Conservation (phyloP, 2,888 invertebrate genomes). For the Melinopterus prodromus region DNA sequence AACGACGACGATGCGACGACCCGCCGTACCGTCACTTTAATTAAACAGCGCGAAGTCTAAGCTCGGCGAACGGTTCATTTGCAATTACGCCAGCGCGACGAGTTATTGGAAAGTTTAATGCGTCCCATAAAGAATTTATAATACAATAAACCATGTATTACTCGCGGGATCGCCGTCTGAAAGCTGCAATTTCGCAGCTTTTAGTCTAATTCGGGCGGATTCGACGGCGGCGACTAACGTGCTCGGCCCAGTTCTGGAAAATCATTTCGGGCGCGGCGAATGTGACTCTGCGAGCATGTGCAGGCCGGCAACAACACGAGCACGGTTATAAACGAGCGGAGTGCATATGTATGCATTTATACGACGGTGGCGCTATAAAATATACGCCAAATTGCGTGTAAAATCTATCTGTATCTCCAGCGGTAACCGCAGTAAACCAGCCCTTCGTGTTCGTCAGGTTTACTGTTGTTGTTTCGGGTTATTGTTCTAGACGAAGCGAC, state of each 20-base stretch:
- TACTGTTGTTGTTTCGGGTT: not conserved
- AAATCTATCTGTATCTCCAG: not conserved
- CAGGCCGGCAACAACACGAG: not conserved
- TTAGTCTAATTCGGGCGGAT: not conserved
- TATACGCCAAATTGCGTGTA: not conserved
- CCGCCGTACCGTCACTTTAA: not conserved
- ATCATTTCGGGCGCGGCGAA: not conserved
- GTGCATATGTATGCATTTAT: not conserved
- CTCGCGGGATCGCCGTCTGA: not conserved
- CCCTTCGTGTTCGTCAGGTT: not conserved
- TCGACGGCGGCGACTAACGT: not conserved
- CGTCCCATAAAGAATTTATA: conserved; percentile 24
- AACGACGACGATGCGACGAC: not conserved
- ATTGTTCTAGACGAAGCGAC: not conserved
- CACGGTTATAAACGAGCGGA: not conserved
- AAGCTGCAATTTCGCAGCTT: not conserved
- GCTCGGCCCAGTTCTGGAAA: not conserved
- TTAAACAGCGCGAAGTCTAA: not conserved
- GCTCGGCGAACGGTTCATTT: not conserved
- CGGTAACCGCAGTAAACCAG: not conserved
- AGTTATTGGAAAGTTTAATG: conserved; percentile 24
- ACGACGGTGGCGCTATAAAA: not conserved
- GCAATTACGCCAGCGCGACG: conserved; percentile 4
- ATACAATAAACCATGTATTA: conserved; percentile 5
- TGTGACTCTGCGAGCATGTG: not conserved